A percentile compares a stretch with the other conserved stretches of the same genome.
Conservation (phyloP, 1,140 invertebrate genomes). For the Oreohelix idahoensis region DNA sequence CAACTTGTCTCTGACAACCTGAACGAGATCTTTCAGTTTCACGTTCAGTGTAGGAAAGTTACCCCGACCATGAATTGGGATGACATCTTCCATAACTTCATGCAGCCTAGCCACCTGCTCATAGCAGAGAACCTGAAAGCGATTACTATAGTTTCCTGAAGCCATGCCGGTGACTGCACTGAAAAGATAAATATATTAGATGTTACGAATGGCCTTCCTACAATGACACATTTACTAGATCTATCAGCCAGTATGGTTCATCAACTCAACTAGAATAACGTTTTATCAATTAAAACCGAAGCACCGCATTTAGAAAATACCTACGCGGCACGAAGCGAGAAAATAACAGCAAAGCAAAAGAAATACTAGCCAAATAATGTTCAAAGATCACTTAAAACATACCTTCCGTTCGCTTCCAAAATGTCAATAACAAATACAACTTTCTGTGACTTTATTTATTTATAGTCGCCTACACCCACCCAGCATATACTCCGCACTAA, state of each 20-base stretch:
- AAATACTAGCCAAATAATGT: no score
- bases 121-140: constrained; percentile 85
- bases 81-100: constrained; percentile 95
- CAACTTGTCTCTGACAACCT: constrained; percentile 85
- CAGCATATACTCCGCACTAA: no score
- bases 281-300: constrained; percentile 8
- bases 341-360: no score
- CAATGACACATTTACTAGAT: constrained; percentile 9
- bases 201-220: constrained; percentile 25
- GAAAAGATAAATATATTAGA: constrained; percentile 27
- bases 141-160: constrained; percentile 54
- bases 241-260: constrained; percentile 32
- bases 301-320: background rate
- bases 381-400: no score
- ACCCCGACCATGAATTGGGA: constrained; percentile 95
- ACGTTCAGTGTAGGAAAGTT: constrained; percentile 97
- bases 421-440: no score
- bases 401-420: no score
- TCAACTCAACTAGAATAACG: constrained; percentile 38
- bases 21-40: constrained; percentile 91
- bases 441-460: no score
- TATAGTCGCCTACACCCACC: no score
- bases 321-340: background rate
- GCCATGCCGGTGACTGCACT: constrained; percentile 44
- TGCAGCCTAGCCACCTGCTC: constrained; percentile 94